Evolutionary conservation across 2,888 invertebrate species (phyloP), one percentile per base, ranked within the genome.

Genomic region (Leucania comma): DNA sequence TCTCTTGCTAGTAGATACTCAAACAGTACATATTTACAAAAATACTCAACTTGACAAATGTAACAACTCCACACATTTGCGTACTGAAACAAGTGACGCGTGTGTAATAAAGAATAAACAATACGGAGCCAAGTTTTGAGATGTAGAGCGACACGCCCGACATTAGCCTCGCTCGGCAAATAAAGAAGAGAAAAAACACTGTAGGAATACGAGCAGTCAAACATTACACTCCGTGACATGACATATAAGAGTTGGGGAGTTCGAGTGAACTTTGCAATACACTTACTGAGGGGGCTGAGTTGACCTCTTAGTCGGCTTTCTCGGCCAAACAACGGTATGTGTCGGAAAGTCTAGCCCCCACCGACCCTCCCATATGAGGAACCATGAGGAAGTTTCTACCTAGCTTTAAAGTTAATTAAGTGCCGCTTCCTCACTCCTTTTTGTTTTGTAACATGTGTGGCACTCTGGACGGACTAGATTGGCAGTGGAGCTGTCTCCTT

Each of bases 321-420:
- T 79, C 82, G 83, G 78, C 86, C 91, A 88, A 92, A 91, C 91
- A 92, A 90, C 84, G 86, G 86, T 79, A 89, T 88, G 89, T 90
- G 88, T 87, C 85, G 84, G 86, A 83, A 80, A 87, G 86, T 84
- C 85, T 86, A 81, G 81, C 82, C 79, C 78, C 80, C 66, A 48
- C n/a, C 9, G n/a, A 58, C 76, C 80, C 66, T 80, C 71, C 68
- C 80, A 75, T 46, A 35, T 65, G 65, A 51, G 54, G 66, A 79
- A 76, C 48, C 32, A 81, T 59, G 86, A 86, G 83, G 83, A 92
- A 93, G 90, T 93, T 93, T 87, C 86, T 87, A 87, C 90, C 91
- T 90, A 92, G 90, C 90, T 92, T 90, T 92, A 92, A 92, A 93
- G 92, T 93, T 93, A 93, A 93, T 93, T 93, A 93, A 92, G 89